These are phyloP conservation scores for Hippasteria phrygiana DNA, from an alignment of 53 echinoderm and acorn worm species.

Conservation along the genomic window DNA sequence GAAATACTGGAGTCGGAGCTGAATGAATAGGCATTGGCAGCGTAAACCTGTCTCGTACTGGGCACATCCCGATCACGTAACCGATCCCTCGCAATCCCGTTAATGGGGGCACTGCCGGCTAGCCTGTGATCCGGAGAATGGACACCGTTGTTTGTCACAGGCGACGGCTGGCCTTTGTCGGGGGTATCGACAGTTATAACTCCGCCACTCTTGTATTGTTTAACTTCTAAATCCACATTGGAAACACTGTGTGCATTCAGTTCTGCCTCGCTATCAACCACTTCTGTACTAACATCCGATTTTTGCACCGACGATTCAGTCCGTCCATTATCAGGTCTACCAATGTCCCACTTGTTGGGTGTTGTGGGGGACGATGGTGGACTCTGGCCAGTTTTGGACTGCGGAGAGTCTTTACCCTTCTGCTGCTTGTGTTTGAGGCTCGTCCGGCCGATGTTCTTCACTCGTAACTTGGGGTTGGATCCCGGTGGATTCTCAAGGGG, in stretches of 20 bases:
- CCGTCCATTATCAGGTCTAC: conserved; percentile 32
- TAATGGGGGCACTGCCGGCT: conserved; percentile 7
- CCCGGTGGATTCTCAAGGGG: conserved; percentile 86
- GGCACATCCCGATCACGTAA: conserved; percentile 57
- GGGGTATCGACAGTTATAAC: conserved; percentile 31
- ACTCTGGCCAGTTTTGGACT: not conserved
- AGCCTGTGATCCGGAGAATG: conserved; percentile 37
- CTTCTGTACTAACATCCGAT: not conserved
- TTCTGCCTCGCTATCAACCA: not conserved
- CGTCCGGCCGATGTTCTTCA: conserved; percentile 55
- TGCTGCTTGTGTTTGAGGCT: conserved; percentile 57
- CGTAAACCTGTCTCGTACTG: conserved; percentile 51
- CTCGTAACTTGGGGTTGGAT: conserved; percentile 50
- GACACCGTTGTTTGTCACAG: not conserved
- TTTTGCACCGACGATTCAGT: not conserved
- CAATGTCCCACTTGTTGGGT: not conserved
- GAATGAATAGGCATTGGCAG: conserved; percentile 70
- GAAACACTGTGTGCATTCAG: not conserved
- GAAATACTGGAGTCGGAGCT: conserved; percentile 74
- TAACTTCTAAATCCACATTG: conserved; percentile 12
- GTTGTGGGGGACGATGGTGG: not conserved
- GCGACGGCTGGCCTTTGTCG: not conserved
- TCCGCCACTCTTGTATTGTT: conserved; percentile 44
- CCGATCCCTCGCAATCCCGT: conserved; percentile 45
- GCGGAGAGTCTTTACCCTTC: conserved; percentile 5